Percentiles rank a stretch among this genome's conserved stretches.
phyloP scores from a whole-genome alignment of 2,888 invertebrate species.

The Hypena proboscidalis region DNA sequence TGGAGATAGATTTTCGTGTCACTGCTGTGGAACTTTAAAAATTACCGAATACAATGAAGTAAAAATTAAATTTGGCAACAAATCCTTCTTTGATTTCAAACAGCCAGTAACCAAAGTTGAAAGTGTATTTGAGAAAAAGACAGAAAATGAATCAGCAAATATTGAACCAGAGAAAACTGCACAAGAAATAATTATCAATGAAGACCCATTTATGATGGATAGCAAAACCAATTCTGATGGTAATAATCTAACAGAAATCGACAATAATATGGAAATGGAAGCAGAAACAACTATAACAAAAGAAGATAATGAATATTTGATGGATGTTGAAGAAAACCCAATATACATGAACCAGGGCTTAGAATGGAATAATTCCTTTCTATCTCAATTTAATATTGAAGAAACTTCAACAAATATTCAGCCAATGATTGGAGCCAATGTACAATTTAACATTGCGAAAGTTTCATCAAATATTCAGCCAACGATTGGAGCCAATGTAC shows the following conservation, averaged over 20 bases:
- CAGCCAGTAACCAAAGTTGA: no score
- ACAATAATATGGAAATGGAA: conserved; percentile 29
- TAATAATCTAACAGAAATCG: conserved; percentile 10
- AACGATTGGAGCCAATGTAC: conserved; percentile 19
- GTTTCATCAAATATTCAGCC: no score
- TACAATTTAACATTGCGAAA: conserved; percentile 53
- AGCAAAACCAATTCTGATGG: conserved; percentile 1
- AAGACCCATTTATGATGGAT: conserved; percentile 10
- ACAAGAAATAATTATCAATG: not conserved
- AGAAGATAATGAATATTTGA: conserved; percentile 34
- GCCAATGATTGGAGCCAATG: conserved; percentile 17
- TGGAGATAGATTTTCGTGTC: conserved; percentile 46
- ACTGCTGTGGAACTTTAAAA: conserved; percentile 55
- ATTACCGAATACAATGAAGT: conserved; percentile 14
- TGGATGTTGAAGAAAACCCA: conserved; percentile 49
- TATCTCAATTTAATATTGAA: conserved; percentile 2
- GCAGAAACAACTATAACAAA: not conserved
- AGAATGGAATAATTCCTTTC: not conserved
- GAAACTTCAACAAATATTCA: no score
- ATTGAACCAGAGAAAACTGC: not conserved
- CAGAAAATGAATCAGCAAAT: not conserved
- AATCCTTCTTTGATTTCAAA: no score
- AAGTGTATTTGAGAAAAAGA: not conserved
- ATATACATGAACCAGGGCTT: not conserved
- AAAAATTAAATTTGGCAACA: conserved; percentile 37